Percentiles rank a stretch among this genome's conserved stretches.
Conservation (phyloP, 2,888 invertebrate genomes). For the Cyrtodaria siliqua region DNA sequence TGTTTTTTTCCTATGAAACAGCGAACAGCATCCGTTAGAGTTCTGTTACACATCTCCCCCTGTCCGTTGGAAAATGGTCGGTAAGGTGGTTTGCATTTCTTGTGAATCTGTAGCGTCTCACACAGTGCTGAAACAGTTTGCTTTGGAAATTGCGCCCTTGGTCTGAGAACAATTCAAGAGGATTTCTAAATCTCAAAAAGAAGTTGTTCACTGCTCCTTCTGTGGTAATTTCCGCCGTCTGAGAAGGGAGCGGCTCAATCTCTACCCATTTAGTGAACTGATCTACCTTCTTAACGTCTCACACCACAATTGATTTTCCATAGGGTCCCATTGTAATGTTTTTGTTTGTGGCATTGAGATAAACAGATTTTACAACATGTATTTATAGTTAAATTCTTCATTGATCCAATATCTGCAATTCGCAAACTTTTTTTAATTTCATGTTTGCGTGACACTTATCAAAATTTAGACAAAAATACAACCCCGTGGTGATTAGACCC, state of each 20-base stretch:
- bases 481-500: too few species aligned
- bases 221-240: neutral
- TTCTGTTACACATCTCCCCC: constrained; percentile 38
- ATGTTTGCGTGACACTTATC: too few species aligned
- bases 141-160: constrained; percentile 49
- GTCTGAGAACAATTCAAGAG: constrained; percentile 41
- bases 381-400: too few species aligned
- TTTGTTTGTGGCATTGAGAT: too few species aligned
- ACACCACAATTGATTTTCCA: too few species aligned
- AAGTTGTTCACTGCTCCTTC: constrained; percentile 30
- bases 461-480: too few species aligned
- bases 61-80: constrained; percentile 50
- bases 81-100: constrained; percentile 52
- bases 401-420: too few species aligned
- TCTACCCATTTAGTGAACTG: constrained; percentile 1
- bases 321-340: too few species aligned
- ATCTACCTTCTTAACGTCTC: too few species aligned
- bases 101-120: constrained; percentile 31
- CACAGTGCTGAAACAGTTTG: constrained; percentile 44
- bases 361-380: too few species aligned
- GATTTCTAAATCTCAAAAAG: constrained; percentile 41
- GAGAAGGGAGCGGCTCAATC: neutral
- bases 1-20: constrained; percentile 31
- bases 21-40: constrained; percentile 40
- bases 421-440: too few species aligned